Evolutionary conservation across 2,113 vertebrate species (phyloP).

Genomic region (Onychorhynchus coronatus): DNA sequence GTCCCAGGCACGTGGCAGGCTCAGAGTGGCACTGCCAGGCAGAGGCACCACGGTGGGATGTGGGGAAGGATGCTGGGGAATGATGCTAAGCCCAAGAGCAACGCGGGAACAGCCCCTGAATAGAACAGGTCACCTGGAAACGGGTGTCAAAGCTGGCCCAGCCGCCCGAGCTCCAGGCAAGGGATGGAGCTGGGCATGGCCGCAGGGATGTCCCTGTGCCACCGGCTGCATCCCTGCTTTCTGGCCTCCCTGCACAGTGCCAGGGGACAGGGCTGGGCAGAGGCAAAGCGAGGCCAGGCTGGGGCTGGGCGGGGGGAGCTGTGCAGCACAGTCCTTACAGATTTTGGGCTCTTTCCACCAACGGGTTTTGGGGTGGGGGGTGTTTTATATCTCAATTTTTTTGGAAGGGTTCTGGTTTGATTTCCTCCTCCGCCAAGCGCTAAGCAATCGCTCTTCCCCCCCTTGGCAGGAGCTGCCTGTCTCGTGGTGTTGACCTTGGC

Average conservation of each 20-base stretch:
- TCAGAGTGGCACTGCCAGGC: rapidly evolving
- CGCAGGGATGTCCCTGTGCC: rapidly evolving
- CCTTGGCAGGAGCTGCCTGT: slow-evolving; percentile 70
- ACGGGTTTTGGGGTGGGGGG: background rate
- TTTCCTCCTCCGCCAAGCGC: slow-evolving; percentile 59
- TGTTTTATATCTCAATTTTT: slow-evolving; percentile 49
- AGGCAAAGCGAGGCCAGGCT: background rate
- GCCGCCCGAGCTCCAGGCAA: background rate
- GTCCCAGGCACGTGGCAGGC: rapidly evolving
- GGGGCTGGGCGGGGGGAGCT: background rate
- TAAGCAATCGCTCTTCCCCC: slow-evolving; percentile 50
- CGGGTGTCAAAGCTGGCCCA: background rate
- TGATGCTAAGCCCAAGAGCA: background rate
- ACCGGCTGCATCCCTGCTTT: rapidly evolving
- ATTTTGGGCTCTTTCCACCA: slow-evolving; percentile 41
- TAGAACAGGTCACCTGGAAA: background rate
- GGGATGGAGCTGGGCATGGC: rapidly evolving
- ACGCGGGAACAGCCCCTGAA: rapidly evolving
- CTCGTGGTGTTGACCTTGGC: slow-evolving; percentile 81
- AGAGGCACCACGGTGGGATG: rapidly evolving
- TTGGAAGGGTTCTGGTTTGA: slow-evolving; percentile 54
- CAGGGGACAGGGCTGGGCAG: background rate
- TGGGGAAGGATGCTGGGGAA: background rate
- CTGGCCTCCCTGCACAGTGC: background rate
- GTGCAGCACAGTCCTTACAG: background rate